These are phyloP conservation scores for Caenorhabditis becei DNA, from an alignment of 2,888 invertebrate genomes.

Conservation along the genomic window DNA sequence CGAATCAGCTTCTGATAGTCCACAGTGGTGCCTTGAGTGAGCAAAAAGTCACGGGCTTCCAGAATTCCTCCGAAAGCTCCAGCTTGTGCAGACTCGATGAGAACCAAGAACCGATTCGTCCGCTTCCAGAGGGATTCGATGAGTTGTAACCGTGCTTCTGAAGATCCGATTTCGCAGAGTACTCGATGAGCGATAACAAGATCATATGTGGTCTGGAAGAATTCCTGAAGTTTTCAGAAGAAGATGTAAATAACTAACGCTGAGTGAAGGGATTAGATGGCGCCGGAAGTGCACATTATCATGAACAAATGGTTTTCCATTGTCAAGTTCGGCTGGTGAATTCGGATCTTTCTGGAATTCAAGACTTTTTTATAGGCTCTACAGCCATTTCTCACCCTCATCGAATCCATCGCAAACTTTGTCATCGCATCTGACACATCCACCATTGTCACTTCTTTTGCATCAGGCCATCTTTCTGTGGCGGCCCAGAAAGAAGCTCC, in stretches of 20 bases:
- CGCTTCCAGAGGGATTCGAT: conserved; percentile 75
- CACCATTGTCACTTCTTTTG: conserved; percentile 89
- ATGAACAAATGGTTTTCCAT: conserved; percentile 67
- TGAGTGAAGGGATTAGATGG: conserved; percentile 72
- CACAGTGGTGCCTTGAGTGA: conserved; percentile 83
- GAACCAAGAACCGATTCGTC: conserved; percentile 75
- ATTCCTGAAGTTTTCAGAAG: neutral
- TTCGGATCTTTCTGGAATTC: conserved; percentile 31
- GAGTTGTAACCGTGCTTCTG: conserved; percentile 71
- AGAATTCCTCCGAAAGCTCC: conserved; percentile 87
- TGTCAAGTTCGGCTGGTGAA: conserved; percentile 14
- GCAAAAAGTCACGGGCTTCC: conserved; percentile 90
- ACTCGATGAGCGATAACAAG: conserved; percentile 77
- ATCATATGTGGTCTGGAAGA: conserved; percentile 75
- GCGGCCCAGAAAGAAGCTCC: conserved; percentile 89
- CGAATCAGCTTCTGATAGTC: conserved; percentile 56
- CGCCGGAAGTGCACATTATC: conserved; percentile 75
- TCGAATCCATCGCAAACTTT: conserved; percentile 84
- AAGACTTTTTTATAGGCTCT: neutral
- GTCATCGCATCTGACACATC: conserved; percentile 91
- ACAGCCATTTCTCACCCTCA: conserved; percentile 68
- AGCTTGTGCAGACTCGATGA: conserved; percentile 76
- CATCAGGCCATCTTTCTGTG: conserved; percentile 85
- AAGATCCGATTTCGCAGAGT: conserved; percentile 73
- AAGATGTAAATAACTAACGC: conserved; percentile 3